Evolutionary conservation across 2,888 invertebrate genomes (phyloP), one percentile per base, ranked within the genome.

Genomic region (Criorhina ranunculi): DNA sequence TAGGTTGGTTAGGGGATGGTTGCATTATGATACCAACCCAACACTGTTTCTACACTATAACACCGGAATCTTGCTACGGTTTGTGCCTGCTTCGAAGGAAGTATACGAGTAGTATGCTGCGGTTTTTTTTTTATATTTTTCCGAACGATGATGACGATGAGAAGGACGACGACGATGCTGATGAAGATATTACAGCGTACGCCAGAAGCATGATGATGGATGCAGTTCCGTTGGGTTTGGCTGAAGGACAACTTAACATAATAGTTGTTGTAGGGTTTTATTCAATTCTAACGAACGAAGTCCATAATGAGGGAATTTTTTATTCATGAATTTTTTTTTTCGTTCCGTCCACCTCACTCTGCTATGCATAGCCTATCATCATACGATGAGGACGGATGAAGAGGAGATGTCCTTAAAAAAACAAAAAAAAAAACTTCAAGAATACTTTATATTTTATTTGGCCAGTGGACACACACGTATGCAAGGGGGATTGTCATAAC

Each of bases 281-380:
- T 70, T 85, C 76, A 85, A 80, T 85, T 80, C 75, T 66, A 79
- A 85, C 75, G 79, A 85, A 79, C 75, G 75, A 70, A 69, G 75
- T 66, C 69, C 69, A 80, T 85, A 85, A 85, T 85, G 85, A 85
- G 80, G 70, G 79, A 83, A 79, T 83, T 83, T 79, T 79, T 83
- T 83, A 83, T 83, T 79, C 79, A 83, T 79, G 73, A 79, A 73
- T 57, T 57, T 64, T 57, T 46, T 44, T 29, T n/a, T 7, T 12
- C 11, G 44, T 62, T n/a, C n/a, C 29, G 31, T 29, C 35, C 40
- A 17, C 19, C 33, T 40, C 35, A 15, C 6, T 17, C 37, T 5
- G 7, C 11, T 1, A 15, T 53, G n/a, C 11, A 2, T 19, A n/a
- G n/a, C n/a, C n/a, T n/a, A n/a, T n/a, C n/a, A n/a, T n/a, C n/a